These are phyloP conservation scores for Mantis religiosa DNA, from an alignment of 2,888 invertebrate species.

Conservation along the genomic window DNA sequence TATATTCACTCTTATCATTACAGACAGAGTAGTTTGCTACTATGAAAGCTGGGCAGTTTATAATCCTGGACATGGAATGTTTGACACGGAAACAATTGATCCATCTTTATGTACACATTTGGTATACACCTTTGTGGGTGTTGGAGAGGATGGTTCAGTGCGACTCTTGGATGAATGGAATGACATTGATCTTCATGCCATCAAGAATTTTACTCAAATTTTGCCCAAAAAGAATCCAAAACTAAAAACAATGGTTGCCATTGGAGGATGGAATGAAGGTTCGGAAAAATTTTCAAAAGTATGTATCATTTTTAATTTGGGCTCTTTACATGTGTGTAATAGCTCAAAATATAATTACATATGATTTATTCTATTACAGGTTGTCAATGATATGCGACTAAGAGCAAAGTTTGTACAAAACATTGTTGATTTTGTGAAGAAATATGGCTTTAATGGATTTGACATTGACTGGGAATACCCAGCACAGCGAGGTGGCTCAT, in stretches of 20 bases:
- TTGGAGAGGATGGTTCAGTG: constrained; percentile 48
- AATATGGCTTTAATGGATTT: constrained; percentile 63
- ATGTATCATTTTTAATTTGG: not conserved
- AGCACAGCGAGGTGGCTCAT: constrained; percentile 50
- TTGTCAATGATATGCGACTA: constrained; percentile 42
- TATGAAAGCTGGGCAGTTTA: constrained; percentile 74
- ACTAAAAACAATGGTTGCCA: constrained; percentile 56
- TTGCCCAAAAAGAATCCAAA: constrained; percentile 42
- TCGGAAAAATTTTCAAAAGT: constrained; percentile 56
- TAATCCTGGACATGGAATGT: constrained; percentile 59
- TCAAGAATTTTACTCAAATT: constrained; percentile 51
- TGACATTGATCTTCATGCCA: constrained; percentile 34
- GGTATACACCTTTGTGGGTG: constrained; percentile 69
- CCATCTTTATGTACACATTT: constrained; percentile 68
- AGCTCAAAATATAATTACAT: not conserved
- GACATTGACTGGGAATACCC: constrained; percentile 75
- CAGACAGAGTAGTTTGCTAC: constrained; percentile 62
- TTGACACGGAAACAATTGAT: constrained; percentile 61
- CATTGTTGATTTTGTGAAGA: constrained; percentile 51
- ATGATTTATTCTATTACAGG: constrained; percentile 31
- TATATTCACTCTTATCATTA: not conserved
- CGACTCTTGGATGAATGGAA: constrained; percentile 21
- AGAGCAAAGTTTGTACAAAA: constrained; percentile 50
- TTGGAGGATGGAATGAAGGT: constrained; percentile 64
- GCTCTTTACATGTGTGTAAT: not conserved